A percentile compares a stretch with the other conserved stretches of the same genome.
Evolutionary conservation across 2,113 vertebrate genomes (phyloP).

Genomic region (Noctilio leporinus): DNA sequence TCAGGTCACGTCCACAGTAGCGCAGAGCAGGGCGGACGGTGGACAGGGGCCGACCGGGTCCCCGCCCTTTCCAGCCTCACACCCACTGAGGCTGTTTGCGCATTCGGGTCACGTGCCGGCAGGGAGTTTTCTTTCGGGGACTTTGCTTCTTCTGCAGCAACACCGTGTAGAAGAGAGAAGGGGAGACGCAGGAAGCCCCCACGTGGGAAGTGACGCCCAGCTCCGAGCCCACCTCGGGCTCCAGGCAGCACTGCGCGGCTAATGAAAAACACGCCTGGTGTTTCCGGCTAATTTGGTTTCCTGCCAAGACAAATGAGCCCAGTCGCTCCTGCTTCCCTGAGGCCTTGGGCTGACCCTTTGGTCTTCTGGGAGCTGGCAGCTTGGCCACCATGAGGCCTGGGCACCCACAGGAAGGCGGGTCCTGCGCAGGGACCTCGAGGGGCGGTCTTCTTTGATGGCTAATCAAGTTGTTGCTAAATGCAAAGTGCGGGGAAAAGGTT

Average conservation of each 20-base stretch:
- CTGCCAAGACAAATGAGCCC: conserved; percentile 54
- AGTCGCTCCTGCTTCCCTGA: conserved; percentile 1
- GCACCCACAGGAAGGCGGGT: background rate
- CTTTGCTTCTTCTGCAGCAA: background rate
- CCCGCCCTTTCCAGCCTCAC: background rate
- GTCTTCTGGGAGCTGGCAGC: background rate
- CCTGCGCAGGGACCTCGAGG: background rate
- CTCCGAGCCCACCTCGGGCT: background rate
- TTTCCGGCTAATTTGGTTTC: background rate
- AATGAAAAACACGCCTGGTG: fast-evolving
- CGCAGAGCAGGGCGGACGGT: fast-evolving
- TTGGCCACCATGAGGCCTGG: background rate
- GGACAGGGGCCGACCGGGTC: fast-evolving
- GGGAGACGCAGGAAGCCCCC: fast-evolving
- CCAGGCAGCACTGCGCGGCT: background rate
- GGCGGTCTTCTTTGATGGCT: background rate
- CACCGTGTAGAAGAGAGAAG: background rate
- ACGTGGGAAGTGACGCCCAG: fast-evolving
- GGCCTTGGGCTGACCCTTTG: background rate
- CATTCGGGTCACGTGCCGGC: fast-evolving
- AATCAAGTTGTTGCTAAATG: background rate
- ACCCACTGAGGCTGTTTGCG: fast-evolving
- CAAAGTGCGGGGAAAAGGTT: fast-evolving
- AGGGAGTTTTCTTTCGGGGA: background rate
- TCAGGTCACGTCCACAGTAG: background rate